These are phyloP conservation scores for Hippocampus kuda DNA, from an alignment of 2,797 vertebrate genomes.

Conservation along the genomic window DNA sequence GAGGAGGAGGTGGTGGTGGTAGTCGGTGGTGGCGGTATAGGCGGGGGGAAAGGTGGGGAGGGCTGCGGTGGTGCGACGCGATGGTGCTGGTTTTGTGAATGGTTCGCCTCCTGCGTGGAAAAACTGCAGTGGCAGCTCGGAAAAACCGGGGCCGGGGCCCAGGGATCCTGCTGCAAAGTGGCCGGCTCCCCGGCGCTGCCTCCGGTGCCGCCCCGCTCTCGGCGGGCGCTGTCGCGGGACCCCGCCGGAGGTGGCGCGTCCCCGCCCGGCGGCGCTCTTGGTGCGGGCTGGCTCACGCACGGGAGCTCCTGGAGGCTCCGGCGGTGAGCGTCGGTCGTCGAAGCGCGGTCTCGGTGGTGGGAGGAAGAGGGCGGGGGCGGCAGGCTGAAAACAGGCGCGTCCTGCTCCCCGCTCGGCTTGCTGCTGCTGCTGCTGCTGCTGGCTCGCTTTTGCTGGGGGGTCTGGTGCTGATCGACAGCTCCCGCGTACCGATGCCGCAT, in stretches of 20 bases:
- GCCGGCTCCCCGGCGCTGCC: conserved; percentile 42
- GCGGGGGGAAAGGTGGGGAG: conserved; percentile 59
- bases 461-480: conserved; percentile 67
- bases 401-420: conserved; percentile 50
- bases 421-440: conserved; percentile 27
- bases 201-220: conserved; percentile 38
- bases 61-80: conserved; percentile 57
- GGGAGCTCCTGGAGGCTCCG: conserved; percentile 68
- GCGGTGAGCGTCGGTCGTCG: conserved; percentile 52
- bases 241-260: conserved; percentile 52
- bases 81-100: conserved; percentile 49
- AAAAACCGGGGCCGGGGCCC: conserved; percentile 61
- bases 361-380: conserved; percentile 70
- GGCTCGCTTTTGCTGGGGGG: conserved; percentile 44
- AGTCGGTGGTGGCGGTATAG: conserved; percentile 52
- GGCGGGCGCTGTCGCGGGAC: conserved; percentile 52
- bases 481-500: conserved; percentile 66
- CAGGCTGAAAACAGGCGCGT: conserved; percentile 64
- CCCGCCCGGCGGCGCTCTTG: conserved; percentile 53
- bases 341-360: conserved; percentile 59
- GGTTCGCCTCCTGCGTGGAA: conserved; percentile 56
- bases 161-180: conserved; percentile 59
- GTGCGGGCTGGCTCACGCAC: conserved; percentile 58
- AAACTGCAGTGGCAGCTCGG: conserved; percentile 68
- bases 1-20: conserved; percentile 54